Conservation (phyloP, 2,113 vertebrate species). For the Symphodus melops region DNA sequence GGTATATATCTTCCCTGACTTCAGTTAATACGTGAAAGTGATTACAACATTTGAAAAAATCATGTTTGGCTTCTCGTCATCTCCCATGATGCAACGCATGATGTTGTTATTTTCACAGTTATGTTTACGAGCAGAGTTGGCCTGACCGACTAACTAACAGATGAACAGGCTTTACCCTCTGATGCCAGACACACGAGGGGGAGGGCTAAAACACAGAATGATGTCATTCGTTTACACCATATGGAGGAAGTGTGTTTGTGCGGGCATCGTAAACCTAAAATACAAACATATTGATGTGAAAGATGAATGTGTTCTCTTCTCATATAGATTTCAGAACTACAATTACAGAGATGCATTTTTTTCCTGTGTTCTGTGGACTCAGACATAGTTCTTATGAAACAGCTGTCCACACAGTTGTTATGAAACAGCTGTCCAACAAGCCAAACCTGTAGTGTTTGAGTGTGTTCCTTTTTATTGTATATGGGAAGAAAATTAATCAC, state of each 20-base stretch:
- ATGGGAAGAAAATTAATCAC: neutral
- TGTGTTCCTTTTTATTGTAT: neutral
- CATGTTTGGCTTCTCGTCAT: neutral
- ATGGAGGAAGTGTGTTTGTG: slow-evolving; percentile 35
- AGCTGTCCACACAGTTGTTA: neutral
- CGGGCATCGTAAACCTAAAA: neutral
- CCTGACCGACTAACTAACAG: slow-evolving; percentile 30
- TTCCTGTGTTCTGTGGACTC: neutral
- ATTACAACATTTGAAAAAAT: neutral
- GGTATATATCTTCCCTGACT: neutral
- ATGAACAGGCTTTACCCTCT: slow-evolving; percentile 47
- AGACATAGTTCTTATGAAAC: neutral
- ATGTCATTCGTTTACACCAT: slow-evolving; percentile 73
- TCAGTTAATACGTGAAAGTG: neutral
- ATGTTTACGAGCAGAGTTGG: slow-evolving; percentile 47
- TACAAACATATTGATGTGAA: neutral
- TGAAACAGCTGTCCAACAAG: neutral
- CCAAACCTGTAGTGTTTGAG: neutral
- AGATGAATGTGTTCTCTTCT: neutral
- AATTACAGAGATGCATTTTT: neutral
- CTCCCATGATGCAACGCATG: neutral
- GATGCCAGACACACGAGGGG: slow-evolving; percentile 41
- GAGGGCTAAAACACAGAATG: slow-evolving; percentile 57
- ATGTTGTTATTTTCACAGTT: slow-evolving; percentile 35
- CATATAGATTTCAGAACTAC: neutral